phyloP scores from a whole-genome alignment of 1,140 invertebrate genomes.

The Ceratitis capitata region DNA sequence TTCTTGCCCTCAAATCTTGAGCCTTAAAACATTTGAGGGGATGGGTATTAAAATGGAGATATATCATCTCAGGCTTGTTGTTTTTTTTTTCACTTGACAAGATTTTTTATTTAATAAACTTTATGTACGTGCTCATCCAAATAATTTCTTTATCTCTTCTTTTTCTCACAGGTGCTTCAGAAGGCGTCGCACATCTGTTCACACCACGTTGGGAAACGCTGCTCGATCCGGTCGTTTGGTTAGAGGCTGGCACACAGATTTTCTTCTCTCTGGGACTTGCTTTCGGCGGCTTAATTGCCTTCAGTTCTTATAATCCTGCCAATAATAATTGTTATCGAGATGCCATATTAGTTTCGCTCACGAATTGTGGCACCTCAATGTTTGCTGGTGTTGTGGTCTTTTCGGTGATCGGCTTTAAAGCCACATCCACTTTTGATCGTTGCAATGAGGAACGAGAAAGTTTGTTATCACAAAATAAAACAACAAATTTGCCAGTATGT shows the following conservation, averaged over 20 bases:
- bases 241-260: constrained; percentile 96
- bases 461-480: constrained; percentile 69
- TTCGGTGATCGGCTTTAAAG: constrained; percentile 96
- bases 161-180: constrained; percentile 75
- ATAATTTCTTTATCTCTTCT: too few relatives aligned
- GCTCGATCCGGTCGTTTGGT: constrained; percentile 89
- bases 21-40: too few relatives aligned
- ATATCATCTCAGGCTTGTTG: too few relatives aligned
- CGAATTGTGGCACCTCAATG: constrained; percentile 96
- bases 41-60: too few relatives aligned
- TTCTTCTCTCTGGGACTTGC: constrained; percentile 96
- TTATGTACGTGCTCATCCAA: too few relatives aligned
- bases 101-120: too few relatives aligned
- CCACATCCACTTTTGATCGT: constrained; percentile 71
- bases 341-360: constrained; percentile 91
- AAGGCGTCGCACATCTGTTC: constrained; percentile 89
- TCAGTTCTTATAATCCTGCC: constrained; percentile 93
- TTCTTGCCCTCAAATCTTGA: too few relatives aligned
- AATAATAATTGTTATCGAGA: constrained; percentile 97
- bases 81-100: too few relatives aligned
- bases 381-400: constrained; percentile 99
- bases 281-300: constrained; percentile 94
- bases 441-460: constrained; percentile 64
- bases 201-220: constrained; percentile 82
- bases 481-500: constrained; percentile 75